phyloP scores from a whole-genome alignment of 2,113 vertebrate genomes.

The Tachuris rubrigastra region DNA sequence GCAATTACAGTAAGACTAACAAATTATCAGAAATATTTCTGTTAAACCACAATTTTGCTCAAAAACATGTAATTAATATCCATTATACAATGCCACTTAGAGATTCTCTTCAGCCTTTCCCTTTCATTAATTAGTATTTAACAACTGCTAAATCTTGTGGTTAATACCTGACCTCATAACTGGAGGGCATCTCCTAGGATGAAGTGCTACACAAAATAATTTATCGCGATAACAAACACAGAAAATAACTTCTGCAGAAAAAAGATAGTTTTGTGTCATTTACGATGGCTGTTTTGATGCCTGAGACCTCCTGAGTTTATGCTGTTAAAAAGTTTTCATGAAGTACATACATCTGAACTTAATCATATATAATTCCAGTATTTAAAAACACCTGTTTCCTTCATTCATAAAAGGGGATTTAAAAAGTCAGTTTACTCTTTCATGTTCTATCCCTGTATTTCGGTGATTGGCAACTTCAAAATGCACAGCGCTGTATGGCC shows the following conservation, averaged over 20 bases:
- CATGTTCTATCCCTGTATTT: background rate
- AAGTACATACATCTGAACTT: background rate
- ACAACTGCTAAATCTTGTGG: background rate
- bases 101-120: background rate
- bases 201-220: background rate
- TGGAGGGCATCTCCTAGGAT: background rate
- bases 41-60: background rate
- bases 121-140: background rate
- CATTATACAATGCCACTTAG: background rate
- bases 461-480: background rate
- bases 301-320: background rate
- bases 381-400: background rate
- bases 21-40: background rate
- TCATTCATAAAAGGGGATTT: background rate
- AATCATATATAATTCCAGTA: background rate
- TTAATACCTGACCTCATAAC: constrained; percentile 2
- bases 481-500: background rate
- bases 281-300: background rate
- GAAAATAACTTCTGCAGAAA: background rate
- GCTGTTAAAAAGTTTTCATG: background rate
- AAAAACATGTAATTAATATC: background rate
- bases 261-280: background rate
- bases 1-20: background rate
- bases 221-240: background rate
- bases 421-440: background rate